Evolutionary conservation across 2,888 invertebrate genomes (phyloP).

Genomic region (Pollenia griseotomentosa): DNA sequence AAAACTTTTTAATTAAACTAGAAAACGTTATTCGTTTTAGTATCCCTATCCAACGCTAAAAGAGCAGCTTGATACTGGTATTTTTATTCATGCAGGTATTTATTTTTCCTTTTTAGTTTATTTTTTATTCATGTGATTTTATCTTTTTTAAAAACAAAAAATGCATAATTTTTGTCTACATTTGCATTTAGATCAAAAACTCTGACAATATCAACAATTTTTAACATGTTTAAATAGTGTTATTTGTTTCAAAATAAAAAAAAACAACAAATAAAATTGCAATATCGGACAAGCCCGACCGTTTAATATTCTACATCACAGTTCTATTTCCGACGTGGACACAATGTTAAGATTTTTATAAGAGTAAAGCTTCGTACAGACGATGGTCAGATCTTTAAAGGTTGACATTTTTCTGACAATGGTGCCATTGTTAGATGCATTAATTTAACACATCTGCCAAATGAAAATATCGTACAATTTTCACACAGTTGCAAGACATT

Average conservation of each 20-base stretch:
- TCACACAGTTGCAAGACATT: no score
- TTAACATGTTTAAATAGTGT: slow-evolving; percentile 13
- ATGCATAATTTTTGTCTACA: slow-evolving; percentile 23
- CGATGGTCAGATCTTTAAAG: no score
- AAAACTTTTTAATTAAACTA: slow-evolving; percentile 62
- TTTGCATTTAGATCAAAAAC: slow-evolving; percentile 15
- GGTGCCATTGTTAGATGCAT: no score
- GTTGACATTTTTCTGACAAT: no score
- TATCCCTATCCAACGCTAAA: slow-evolving; percentile 2
- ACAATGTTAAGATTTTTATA: no score
- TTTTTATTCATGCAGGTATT: not conserved
- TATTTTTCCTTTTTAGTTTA: not conserved
- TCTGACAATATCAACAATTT: not conserved
- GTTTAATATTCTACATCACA: no score
- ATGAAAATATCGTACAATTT: no score
- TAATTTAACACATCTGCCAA: no score
- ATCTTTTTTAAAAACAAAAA: not conserved
- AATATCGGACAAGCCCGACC: no score
- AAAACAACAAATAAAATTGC: not conserved
- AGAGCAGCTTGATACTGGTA: slow-evolving; percentile 5
- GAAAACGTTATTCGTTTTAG: not conserved
- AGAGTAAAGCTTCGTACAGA: no score
- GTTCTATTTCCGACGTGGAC: no score
- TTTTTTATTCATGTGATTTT: slow-evolving; percentile 12
- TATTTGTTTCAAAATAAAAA: not conserved